Percentiles rank a stretch among this genome's conserved stretches.
These are phyloP conservation scores for Schizotus pectinicornis DNA, from an alignment of 2,888 invertebrate species.

Conservation along the genomic window DNA sequence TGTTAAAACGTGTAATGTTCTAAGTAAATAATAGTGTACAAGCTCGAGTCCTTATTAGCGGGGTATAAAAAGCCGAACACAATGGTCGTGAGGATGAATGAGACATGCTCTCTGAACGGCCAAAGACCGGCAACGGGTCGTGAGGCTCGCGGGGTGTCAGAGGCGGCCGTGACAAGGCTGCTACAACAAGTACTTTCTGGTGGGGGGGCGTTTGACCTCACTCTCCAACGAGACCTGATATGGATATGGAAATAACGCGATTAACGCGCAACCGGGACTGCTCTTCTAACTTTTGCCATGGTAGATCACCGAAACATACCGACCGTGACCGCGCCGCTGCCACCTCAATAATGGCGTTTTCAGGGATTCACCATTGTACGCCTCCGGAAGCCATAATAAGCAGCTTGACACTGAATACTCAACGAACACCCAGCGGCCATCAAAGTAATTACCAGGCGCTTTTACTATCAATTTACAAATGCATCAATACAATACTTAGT, in stretches of 20 bases:
- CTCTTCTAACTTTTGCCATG: constrained; percentile 21
- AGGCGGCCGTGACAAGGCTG: constrained; percentile 50
- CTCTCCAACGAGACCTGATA: constrained; percentile 47
- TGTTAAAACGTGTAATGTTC: constrained; percentile 43
- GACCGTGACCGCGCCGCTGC: constrained; percentile 2
- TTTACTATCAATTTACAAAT: too few relatives aligned
- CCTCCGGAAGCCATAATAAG: neutral
- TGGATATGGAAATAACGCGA: constrained; percentile 48
- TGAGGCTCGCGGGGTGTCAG: constrained; percentile 43
- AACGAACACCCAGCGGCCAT: too few relatives aligned
- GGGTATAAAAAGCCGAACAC: constrained; percentile 45
- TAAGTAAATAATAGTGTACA: constrained; percentile 44
- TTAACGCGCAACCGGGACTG: constrained; percentile 39
- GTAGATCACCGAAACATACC: constrained; percentile 17
- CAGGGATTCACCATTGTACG: neutral
- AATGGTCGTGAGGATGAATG: constrained; percentile 47
- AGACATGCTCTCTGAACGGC: constrained; percentile 43
- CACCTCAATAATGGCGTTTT: neutral
- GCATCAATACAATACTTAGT: too few relatives aligned
- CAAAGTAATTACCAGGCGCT: too few relatives aligned
- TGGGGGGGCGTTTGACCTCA: constrained; percentile 47
- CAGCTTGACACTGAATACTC: neutral
- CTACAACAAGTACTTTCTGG: constrained; percentile 37
- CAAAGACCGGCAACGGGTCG: constrained; percentile 44
- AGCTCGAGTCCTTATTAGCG: constrained; percentile 43